These are phyloP conservation scores for Holothuria leucospilota DNA, from an alignment of 53 echinoderm and acorn worm species.

Conservation along the genomic window DNA sequence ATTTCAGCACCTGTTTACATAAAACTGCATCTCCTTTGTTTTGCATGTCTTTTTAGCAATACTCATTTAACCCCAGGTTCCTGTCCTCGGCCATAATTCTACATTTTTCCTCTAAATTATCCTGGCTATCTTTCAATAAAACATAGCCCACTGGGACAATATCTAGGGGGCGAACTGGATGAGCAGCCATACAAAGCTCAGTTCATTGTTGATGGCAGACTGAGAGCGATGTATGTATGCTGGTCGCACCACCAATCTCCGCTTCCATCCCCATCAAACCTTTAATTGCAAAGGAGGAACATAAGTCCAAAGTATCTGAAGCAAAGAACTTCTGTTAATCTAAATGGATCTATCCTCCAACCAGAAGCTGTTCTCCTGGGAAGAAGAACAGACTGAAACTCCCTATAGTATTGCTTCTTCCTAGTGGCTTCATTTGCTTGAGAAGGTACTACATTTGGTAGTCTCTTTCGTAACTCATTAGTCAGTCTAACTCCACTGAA, in stretches of 20 bases:
- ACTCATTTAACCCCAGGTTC: conserved; percentile 1
- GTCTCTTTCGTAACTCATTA: conserved; percentile 48
- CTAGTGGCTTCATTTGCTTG: background rate
- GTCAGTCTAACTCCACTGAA: conserved; percentile 57
- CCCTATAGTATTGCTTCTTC: conserved; percentile 31
- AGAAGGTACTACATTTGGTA: conserved; percentile 59
- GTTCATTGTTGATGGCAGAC: conserved; percentile 51
- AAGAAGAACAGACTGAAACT: conserved; percentile 49
- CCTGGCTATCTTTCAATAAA: conserved; percentile 78
- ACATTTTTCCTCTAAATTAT: conserved; percentile 68
- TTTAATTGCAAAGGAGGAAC: conserved; percentile 22
- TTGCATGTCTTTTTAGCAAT: background rate
- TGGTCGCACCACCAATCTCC: conserved; percentile 38
- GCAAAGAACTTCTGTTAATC: conserved; percentile 45
- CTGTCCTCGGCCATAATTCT: conserved; percentile 20
- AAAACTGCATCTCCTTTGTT: conserved; percentile 10
- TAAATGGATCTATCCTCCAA: conserved; percentile 32
- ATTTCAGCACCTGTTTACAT: conserved; percentile 74
- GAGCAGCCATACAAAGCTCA: conserved; percentile 9
- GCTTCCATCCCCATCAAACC: conserved; percentile 55
- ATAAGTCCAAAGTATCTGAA: conserved; percentile 40
- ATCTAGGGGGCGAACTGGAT: background rate
- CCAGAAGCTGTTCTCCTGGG: conserved; percentile 57
- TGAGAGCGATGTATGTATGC: conserved; percentile 7
- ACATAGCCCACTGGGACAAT: conserved; percentile 66